Evolutionary conservation across 2,888 invertebrate genomes (phyloP).

Genomic region (Busseola fusca): DNA sequence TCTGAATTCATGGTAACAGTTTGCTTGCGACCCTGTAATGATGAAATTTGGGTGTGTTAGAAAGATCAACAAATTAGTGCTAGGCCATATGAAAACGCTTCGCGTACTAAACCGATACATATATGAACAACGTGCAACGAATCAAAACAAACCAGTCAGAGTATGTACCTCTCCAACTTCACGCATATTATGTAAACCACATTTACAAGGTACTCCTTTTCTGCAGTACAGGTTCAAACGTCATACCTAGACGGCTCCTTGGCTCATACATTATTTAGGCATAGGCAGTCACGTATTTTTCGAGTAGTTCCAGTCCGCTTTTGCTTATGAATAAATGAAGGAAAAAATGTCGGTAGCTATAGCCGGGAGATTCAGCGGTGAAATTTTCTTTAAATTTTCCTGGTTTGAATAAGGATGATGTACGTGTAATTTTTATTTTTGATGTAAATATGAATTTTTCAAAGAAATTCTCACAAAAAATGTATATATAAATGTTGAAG

Average conservation of each 20-base stretch:
- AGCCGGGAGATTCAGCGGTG: conserved; percentile 71
- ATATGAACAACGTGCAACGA: background rate
- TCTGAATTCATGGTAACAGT: no score
- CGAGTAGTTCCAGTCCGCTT: conserved; percentile 82
- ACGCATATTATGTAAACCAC: conserved; percentile 34
- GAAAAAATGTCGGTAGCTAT: conserved; percentile 80
- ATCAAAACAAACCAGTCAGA: conserved; percentile 19
- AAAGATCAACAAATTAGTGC: background rate
- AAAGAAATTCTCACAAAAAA: background rate
- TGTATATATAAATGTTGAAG: background rate
- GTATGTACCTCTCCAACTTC: background rate
- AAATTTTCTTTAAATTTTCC: conserved; percentile 63
- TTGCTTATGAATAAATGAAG: conserved; percentile 85
- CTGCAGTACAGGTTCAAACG: conserved; percentile 63
- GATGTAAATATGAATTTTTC: background rate
- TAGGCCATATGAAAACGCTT: background rate
- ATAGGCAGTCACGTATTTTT: conserved; percentile 85
- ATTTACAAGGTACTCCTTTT: conserved; percentile 47
- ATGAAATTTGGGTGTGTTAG: background rate
- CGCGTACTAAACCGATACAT: background rate
- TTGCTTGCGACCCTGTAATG: no score
- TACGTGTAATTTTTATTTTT: background rate
- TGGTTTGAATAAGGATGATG: conserved; percentile 22
- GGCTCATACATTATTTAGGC: conserved; percentile 80
- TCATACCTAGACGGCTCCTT: conserved; percentile 68